phyloP scores from a whole-genome alignment of 2,797 vertebrate species.

The Karalla daura region DNA sequence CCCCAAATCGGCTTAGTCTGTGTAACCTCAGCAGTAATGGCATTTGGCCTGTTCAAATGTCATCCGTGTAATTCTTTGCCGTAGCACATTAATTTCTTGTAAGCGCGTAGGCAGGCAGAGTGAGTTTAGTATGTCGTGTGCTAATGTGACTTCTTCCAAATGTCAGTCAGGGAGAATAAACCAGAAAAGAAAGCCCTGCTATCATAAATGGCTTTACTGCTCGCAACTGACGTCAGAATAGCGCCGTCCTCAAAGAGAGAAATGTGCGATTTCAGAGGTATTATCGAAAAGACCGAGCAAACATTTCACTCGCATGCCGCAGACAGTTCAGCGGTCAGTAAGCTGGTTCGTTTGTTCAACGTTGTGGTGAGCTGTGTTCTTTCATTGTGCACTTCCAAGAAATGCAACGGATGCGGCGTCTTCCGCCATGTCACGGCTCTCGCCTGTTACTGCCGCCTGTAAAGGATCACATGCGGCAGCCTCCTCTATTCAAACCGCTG shows the following conservation, averaged over 20 bases:
- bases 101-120: constrained; percentile 44
- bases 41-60: constrained; percentile 75
- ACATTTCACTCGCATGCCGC: neutral
- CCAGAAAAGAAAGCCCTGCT: neutral
- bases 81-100: constrained; percentile 56
- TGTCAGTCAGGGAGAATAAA: constrained; percentile 16
- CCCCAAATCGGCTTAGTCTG: constrained; percentile 71
- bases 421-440: neutral
- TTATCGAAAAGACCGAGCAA: neutral
- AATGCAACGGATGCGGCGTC: neutral
- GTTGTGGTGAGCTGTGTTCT: neutral
- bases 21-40: constrained; percentile 61
- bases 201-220: neutral
- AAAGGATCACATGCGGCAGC: neutral
- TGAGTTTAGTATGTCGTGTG: constrained; percentile 29
- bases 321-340: constrained; percentile 10
- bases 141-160: constrained; percentile 39
- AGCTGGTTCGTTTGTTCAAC: constrained; percentile 19
- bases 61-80: constrained; percentile 61
- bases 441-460: neutral
- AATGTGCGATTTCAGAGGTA: neutral
- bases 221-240: neutral
- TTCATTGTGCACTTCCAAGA: constrained; percentile 10
- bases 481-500: neutral
- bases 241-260: neutral